Percentiles rank a stretch among this genome's conserved stretches.
phyloP scores from a whole-genome alignment of 1,140 invertebrate species.

The Anthonomus grandis region DNA sequence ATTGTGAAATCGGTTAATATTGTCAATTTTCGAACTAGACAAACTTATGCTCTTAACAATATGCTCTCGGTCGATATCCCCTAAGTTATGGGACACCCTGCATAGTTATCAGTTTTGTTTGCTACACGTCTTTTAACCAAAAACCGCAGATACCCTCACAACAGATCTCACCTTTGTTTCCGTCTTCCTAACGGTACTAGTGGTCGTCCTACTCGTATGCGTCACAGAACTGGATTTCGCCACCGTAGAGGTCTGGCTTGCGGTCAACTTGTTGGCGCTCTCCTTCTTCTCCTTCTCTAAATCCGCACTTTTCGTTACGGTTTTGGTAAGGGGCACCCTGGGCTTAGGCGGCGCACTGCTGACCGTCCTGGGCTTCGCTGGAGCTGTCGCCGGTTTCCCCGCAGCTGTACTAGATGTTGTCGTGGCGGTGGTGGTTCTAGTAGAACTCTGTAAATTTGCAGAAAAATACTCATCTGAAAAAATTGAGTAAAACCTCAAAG shows the following conservation, averaged over 20 bases:
- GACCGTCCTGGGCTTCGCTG: slow-evolving; percentile 17
- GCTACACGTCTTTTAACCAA: neutral
- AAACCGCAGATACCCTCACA: too few relatives aligned
- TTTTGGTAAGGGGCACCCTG: slow-evolving; percentile 30
- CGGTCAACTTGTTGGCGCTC: slow-evolving; percentile 58
- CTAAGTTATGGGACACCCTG: too few relatives aligned
- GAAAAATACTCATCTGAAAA: too few relatives aligned
- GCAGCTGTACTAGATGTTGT: slow-evolving; percentile 10
- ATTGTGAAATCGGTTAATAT: too few relatives aligned
- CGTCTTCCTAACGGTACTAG: slow-evolving; percentile 48
- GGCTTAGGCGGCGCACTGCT: slow-evolving; percentile 42
- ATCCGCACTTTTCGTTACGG: slow-evolving; percentile 41
- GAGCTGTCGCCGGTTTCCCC: slow-evolving; percentile 2
- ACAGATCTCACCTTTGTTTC: slow-evolving; percentile 43
- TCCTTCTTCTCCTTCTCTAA: slow-evolving; percentile 59
- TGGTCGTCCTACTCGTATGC: slow-evolving; percentile 47
- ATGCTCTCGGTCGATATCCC: too few relatives aligned
- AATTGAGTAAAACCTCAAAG: too few relatives aligned
- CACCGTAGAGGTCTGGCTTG: slow-evolving; percentile 45
- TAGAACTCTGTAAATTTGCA: too few relatives aligned
- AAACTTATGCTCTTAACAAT: too few relatives aligned
- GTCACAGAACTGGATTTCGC: slow-evolving; percentile 39
- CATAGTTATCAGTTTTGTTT: too few relatives aligned
- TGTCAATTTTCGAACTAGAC: too few relatives aligned
- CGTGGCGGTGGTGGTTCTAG: slow-evolving; percentile 9